Percentiles rank a stretch among this genome's conserved stretches.
Conservation (phyloP, 2,797 vertebrate genomes). For the Xerus rutilus region DNA sequence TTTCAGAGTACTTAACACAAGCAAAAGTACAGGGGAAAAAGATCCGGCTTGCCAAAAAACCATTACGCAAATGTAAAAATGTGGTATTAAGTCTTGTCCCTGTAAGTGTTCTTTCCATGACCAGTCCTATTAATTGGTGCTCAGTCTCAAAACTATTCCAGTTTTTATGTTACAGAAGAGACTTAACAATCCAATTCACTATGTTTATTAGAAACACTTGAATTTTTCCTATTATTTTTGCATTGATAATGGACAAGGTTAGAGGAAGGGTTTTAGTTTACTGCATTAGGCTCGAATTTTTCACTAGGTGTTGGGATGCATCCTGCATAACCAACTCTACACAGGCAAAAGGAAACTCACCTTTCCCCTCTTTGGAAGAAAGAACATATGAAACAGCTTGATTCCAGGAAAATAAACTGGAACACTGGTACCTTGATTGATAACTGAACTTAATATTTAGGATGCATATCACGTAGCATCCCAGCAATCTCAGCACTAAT, state of each 20-base stretch:
- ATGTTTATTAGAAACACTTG: background rate
- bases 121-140: slow-evolving; percentile 21
- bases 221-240: background rate
- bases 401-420: background rate
- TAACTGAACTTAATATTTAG: background rate
- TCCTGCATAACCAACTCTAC: background rate
- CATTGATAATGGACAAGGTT: background rate
- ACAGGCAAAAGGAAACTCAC: background rate
- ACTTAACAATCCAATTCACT: slow-evolving; percentile 28
- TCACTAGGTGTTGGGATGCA: background rate
- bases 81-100: slow-evolving; percentile 2
- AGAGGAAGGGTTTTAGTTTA: background rate
- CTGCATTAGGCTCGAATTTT: background rate
- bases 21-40: background rate
- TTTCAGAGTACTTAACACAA: slow-evolving; percentile 38
- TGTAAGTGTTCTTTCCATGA: slow-evolving; percentile 44
- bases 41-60: slow-evolving; percentile 30
- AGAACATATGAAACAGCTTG: background rate
- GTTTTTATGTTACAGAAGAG: slow-evolving; percentile 52
- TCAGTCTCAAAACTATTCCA: slow-evolving; percentile 20
- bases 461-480: background rate
- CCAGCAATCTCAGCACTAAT: background rate
- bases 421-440: background rate
- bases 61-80: slow-evolving; percentile 51
- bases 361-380: background rate